Percentiles rank a stretch among this genome's conserved stretches.
phyloP scores from a whole-genome alignment of 2,888 invertebrate species.

The Nysson spinosus region DNA sequence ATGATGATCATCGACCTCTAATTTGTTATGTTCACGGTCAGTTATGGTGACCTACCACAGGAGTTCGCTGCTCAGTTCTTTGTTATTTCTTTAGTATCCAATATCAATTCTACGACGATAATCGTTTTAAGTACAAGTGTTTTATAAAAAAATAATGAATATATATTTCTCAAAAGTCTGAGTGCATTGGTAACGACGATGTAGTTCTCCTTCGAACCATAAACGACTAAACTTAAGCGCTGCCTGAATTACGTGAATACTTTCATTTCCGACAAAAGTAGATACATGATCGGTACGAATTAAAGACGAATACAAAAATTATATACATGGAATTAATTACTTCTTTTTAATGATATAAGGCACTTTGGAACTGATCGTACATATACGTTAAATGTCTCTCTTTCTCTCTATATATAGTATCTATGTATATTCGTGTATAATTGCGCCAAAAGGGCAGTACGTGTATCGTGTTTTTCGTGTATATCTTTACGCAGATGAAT shows the following conservation, averaged over 20 bases:
- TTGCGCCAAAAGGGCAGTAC: neutral
- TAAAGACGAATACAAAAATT: constrained; percentile 67
- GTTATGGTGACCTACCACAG: constrained; percentile 36
- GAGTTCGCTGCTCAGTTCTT: too few species aligned
- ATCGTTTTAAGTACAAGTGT: neutral
- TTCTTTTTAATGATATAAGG: constrained; percentile 68
- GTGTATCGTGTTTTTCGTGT: constrained; percentile 22
- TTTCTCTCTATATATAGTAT: constrained; percentile 21
- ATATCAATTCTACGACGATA: constrained; percentile 7
- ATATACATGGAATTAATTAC: constrained; percentile 67
- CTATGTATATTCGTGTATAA: constrained; percentile 4
- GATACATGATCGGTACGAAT: constrained; percentile 57
- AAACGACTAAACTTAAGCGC: constrained; percentile 32
- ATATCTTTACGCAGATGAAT: constrained; percentile 37
- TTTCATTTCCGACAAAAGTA: constrained; percentile 53
- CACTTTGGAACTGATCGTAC: constrained; percentile 75
- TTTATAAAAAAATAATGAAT: neutral
- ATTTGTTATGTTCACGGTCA: too few species aligned
- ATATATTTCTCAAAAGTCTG: constrained; percentile 5
- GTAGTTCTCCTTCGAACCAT: constrained; percentile 22
- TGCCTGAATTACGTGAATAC: constrained; percentile 40
- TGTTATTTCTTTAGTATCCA: neutral
- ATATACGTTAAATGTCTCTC: constrained; percentile 60
- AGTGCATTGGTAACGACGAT: constrained; percentile 24
- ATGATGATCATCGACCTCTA: too few species aligned